Base-by-base conservation (phyloP, 2,888 invertebrate species). In the Priocnemis perturbator region DNA sequence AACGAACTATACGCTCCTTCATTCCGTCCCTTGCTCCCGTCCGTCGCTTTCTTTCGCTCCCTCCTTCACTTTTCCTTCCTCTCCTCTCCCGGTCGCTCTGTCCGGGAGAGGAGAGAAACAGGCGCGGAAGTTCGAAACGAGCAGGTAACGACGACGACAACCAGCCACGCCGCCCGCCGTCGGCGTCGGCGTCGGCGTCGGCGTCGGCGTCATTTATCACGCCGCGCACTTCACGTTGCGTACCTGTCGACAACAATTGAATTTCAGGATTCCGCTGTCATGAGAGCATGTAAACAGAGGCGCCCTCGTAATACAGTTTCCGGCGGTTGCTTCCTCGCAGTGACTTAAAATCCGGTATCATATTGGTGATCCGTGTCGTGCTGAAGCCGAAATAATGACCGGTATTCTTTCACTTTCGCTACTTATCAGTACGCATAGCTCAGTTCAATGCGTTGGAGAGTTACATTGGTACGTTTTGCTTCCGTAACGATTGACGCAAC, bases 1-100 rank as follows among this genome's bases (percentile, higher is more conserved):
- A 81, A 81, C 76, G 80, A 81, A 74, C 73, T 62, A n/a, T n/a
- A 59, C 73, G 71, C 71, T 64, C 60, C 26, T 20, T 50, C 50
- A 11, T 9, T 50, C 50, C n/a, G 14, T 11, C 37, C 37, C 37
- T 37, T 37, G 11, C 37, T 11, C 37, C 37, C 1, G 4, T 37
- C 7, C 37, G 1, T 1, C 50, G 14, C 17, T 50, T 14, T 50
- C 50, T 50, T 37, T 37, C 37, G 37, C 37, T 37, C 14, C 37
- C 14, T 37, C 14, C n/a, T 50, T 50, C 50, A 70, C 71, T 66
- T 63, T 60, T 64, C 55, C 37, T 57, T 52, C 17, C 19, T 20
- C 23, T 30, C 20, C 56, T 50, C 26, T 50, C 17, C 20, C 0
- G 19, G 4, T 9, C 50, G 1, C 11, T 9, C n/a, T 4, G n/a